Conservation (phyloP, 1,140 invertebrate species). For the Epicauta chinensis region DNA sequence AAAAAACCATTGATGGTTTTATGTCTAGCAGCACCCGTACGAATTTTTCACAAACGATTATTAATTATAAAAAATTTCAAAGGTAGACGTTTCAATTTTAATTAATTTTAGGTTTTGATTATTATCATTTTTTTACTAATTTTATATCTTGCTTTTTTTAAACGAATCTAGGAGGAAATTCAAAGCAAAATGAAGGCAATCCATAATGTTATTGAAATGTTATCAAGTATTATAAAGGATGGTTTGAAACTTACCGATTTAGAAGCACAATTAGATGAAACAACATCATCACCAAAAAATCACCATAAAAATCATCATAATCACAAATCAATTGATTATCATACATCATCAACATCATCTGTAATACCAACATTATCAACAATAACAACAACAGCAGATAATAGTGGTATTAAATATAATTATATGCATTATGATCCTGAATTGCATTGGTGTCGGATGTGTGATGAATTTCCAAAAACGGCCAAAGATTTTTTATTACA, state of each 20-base stretch:
- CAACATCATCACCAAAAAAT: conserved; percentile 29
- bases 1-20: conserved; percentile 29
- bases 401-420: conserved; percentile 51
- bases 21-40: conserved; percentile 26
- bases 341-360: too few relatives aligned
- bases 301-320: conserved; percentile 17
- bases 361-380: too few relatives aligned
- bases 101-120: too few relatives aligned
- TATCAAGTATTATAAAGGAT: conserved; percentile 68
- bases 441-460: conserved; percentile 80
- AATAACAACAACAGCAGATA: background rate
- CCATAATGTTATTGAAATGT: conserved; percentile 76
- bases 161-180: conserved; percentile 61
- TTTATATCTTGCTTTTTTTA: conserved; percentile 6
- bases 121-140: background rate
- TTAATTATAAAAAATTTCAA: conserved; percentile 1
- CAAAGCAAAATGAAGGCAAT: conserved; percentile 76
- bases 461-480: conserved; percentile 77
- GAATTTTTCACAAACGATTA: background rate
- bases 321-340: conserved; percentile 17
- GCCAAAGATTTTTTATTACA: conserved; percentile 80
- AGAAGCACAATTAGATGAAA: conserved; percentile 23
- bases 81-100: too few relatives aligned
- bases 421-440: conserved; percentile 81
- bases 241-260: conserved; percentile 29